Conservation (phyloP, 2,113 vertebrate species). For the Acanthisitta chloris region DNA sequence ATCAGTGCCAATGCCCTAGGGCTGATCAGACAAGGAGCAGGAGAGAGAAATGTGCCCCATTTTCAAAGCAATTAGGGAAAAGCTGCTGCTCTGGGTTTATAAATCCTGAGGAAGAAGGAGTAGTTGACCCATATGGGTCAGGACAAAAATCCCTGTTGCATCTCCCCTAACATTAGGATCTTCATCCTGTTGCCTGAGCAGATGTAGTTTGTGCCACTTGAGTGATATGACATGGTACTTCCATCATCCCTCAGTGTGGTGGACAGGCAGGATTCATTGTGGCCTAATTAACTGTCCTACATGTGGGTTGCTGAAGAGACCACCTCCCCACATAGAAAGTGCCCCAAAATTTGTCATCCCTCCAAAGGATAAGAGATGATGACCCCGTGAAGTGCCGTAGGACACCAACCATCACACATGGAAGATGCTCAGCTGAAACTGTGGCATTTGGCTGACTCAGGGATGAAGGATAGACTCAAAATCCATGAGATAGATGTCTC, state of each 20-base stretch:
- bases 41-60: background rate
- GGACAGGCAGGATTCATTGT: background rate
- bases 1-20: background rate
- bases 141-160: background rate
- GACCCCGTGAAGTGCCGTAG: background rate
- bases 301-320: background rate
- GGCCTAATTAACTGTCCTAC: no score
- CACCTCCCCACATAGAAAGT: background rate
- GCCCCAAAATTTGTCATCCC: background rate
- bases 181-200: background rate
- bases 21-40: background rate
- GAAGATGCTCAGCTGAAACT: background rate
- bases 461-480: background rate
- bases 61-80: background rate
- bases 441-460: background rate
- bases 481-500: background rate
- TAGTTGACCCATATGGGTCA: background rate
- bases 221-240: fast-evolving
- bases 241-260: background rate
- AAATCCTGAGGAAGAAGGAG: background rate
- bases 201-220: background rate
- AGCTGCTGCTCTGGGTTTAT: background rate
- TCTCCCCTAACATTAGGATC: background rate
- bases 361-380: background rate
- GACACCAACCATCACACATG: fast-evolving